Evolutionary conservation across 2,888 invertebrate species (phyloP), one percentile per base, ranked within the genome.

Genomic region (Drosophila percnosoma): DNA sequence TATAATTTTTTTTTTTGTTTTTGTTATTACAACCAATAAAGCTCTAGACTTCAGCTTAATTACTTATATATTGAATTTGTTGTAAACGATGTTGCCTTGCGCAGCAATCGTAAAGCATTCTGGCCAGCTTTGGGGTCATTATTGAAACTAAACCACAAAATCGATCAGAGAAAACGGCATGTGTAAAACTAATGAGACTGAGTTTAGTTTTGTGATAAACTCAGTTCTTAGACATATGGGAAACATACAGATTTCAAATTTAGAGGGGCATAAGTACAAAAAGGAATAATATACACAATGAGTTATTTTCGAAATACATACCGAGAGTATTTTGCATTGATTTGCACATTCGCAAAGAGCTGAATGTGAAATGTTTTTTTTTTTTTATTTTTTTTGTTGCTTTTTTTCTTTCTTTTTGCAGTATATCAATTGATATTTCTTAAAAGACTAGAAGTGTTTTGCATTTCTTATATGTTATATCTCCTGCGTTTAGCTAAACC

Each of bases 11-110:
- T 59, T 21, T 55, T 52, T 57, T 58, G 48, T 65, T 66, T 53
- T 53, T 54, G 52, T 55, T 74, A 75, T 75, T 83, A 89, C 82
- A 89, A 89, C 78, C 82, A 82, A 74, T 75, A 80, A 75, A 84
- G 84, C 87, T 83, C 82, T 78, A 71, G 73, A 68, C 65, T 65
- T 71, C 51, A 63, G 62, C 59, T 69, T 72, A 71, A 66, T 45
- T 81, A 51, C 68, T 83, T 75, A 75, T 49, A 68, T 34, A 53
- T 86, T 79, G 75, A 27, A 27, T 51, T 64, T 48, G 36, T 40
- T 38, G 27, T 45, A 11, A 40, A 62, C 15, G n/a, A 33, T 38
- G 11, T 62, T 36, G 51, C 36, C 57, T 33, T 13, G 27, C 21
- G 18, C 21, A 34, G 57, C 62, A 67, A 27, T 66, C 24, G 45